Percentiles rank a stretch among this genome's conserved stretches.
phyloP scores from a whole-genome alignment of 2,113 vertebrate species.

The Pipra filicauda region DNA sequence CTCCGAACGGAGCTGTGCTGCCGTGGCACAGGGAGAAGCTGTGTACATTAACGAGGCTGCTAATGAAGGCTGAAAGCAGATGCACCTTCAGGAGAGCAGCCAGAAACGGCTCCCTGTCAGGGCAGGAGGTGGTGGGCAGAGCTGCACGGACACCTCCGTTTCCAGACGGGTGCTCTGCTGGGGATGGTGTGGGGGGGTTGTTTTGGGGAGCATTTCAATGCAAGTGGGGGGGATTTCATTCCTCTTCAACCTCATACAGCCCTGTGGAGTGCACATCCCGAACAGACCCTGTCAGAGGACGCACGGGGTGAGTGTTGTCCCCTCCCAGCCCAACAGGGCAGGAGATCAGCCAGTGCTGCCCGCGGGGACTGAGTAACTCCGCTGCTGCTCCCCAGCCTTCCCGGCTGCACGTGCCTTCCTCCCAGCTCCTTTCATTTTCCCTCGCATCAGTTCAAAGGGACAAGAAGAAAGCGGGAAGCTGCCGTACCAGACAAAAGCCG shows the following conservation, averaged over 20 bases:
- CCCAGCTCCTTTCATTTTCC: neutral
- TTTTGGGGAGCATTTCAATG: neutral
- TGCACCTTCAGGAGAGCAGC: neutral
- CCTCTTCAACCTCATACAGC: neutral
- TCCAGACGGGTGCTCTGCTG: neutral
- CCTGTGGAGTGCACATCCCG: neutral
- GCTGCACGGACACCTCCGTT: fast-evolving
- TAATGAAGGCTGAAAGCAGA: neutral
- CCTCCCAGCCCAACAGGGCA: neutral
- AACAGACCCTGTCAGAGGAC: fast-evolving
- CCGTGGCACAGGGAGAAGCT: neutral
- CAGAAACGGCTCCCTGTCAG: neutral
- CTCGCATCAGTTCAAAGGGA: neutral
- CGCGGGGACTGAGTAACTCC: fast-evolving
- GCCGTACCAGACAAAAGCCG: neutral
- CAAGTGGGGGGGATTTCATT: fast-evolving
- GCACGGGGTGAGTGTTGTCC: fast-evolving
- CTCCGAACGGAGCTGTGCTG: fast-evolving
- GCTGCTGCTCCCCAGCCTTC: neutral
- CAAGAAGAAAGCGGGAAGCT: neutral
- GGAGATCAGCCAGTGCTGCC: neutral
- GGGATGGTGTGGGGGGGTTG: neutral
- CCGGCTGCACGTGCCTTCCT: neutral
- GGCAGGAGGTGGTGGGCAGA: neutral
- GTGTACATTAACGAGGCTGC: neutral